These are phyloP conservation scores for Osedax frankpressi DNA, from an alignment of 2,888 invertebrate genomes.

Conservation along the genomic window DNA sequence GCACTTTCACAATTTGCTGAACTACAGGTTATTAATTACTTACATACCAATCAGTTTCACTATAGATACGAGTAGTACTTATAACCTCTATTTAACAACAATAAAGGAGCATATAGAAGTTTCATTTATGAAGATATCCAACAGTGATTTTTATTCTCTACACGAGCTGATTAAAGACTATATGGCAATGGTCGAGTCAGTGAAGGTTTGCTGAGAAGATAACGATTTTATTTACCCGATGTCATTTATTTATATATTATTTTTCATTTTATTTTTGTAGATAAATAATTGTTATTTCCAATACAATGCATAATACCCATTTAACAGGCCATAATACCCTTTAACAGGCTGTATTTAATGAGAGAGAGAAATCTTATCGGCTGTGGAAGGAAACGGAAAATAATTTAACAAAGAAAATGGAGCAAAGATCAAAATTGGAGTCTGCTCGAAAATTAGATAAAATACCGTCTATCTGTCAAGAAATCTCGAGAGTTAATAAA, in stretches of 20 bases:
- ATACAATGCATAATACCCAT: no score
- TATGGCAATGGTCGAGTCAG: constrained; percentile 74
- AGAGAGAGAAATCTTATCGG: constrained; percentile 73
- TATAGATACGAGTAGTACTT: no score
- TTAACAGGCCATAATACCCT: no score
- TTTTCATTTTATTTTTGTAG: no score
- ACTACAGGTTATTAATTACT: constrained; percentile 26
- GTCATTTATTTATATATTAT: no score
- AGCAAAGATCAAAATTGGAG: constrained; percentile 81
- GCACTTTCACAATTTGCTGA: constrained; percentile 81
- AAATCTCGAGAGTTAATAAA: no score
- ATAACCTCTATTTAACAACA: no score
- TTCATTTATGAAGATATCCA: constrained; percentile 77
- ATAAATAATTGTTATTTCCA: no score
- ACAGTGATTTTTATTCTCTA: constrained; percentile 80
- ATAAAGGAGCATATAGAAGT: constrained; percentile 58
- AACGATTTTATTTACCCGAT: not conserved
- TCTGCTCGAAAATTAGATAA: constrained; percentile 78
- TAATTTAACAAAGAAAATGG: constrained; percentile 80
- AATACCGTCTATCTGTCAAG: constrained; percentile 70
- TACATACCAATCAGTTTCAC: no score
- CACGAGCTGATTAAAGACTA: constrained; percentile 92
- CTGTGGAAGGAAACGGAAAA: constrained; percentile 94
- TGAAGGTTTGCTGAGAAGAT: constrained; percentile 56
- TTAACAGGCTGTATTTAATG: constrained; percentile 58